A percentile compares a stretch with the other conserved stretches of the same genome.
Evolutionary conservation across 2,888 invertebrate genomes (phyloP).

Genomic region (Coelinius sp.): DNA sequence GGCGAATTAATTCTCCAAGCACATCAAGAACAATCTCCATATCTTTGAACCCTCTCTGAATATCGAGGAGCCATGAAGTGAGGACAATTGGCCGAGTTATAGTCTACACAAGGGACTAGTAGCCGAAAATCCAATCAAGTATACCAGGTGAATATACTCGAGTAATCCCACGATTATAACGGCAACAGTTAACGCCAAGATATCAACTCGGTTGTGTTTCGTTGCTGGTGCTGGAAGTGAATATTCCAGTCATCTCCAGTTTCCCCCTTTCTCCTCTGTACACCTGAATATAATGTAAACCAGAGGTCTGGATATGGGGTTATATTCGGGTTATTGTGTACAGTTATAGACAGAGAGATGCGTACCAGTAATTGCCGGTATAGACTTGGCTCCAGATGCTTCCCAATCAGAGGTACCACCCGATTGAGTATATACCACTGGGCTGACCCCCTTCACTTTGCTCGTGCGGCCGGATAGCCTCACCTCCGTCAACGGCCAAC

Average conservation of each 20-base stretch:
- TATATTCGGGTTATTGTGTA: conserved; percentile 27
- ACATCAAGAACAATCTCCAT: conserved; percentile 8
- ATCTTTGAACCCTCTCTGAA: conserved; percentile 1
- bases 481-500: neutral
- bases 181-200: conserved; percentile 16
- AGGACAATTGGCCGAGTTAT: conserved; percentile 16
- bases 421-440: conserved; percentile 36
- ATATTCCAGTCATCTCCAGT: neutral
- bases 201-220: conserved; percentile 6
- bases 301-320: neutral
- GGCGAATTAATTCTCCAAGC: conserved; percentile 52
- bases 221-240: conserved; percentile 11
- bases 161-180: conserved; percentile 18
- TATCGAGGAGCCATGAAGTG: neutral
- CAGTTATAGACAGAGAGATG: conserved; percentile 44
- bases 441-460: neutral
- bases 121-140: conserved; percentile 17
- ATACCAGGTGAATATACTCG: neutral
- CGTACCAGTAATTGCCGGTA: conserved; percentile 66
- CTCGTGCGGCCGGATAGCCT: neutral
- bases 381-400: conserved; percentile 69
- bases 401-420: conserved; percentile 66
- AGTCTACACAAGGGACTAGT: neutral
- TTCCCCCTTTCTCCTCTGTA: neutral
- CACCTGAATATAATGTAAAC: conserved; percentile 24